A percentile compares a stretch with the other conserved stretches of the same genome.
Evolutionary conservation across 2,888 invertebrate genomes (phyloP).

Genomic region (Camponotus fellah): DNA sequence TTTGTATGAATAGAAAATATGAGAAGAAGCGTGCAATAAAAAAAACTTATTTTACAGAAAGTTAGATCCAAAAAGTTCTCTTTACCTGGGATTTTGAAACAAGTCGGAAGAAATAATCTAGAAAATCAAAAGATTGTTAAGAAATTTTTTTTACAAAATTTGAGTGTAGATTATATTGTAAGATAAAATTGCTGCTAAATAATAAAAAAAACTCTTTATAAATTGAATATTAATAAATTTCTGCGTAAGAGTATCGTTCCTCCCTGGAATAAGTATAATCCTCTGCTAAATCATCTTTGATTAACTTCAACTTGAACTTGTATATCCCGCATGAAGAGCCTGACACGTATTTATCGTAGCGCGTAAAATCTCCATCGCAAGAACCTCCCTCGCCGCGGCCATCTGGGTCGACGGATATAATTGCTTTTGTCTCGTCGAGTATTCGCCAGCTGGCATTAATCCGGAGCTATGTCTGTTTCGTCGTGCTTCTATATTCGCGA

Average conservation of each 20-base stretch:
- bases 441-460: conserved; percentile 39
- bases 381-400: conserved; percentile 23
- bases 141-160: too few relatives aligned
- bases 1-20: too few relatives aligned
- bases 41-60: too few relatives aligned
- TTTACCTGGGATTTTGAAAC: too few relatives aligned
- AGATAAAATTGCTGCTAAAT: background rate
- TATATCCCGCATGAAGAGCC: conserved; percentile 34
- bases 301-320: conserved; percentile 30
- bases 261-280: conserved; percentile 25
- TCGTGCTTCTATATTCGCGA: conserved; percentile 8
- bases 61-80: too few relatives aligned
- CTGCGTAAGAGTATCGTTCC: too few relatives aligned
- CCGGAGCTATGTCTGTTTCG: background rate
- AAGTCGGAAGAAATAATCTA: too few relatives aligned
- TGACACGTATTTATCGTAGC: conserved; percentile 37
- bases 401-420: conserved; percentile 50
- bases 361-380: conserved; percentile 42
- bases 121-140: too few relatives aligned
- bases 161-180: background rate
- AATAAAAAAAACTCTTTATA: background rate
- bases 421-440: conserved; percentile 45
- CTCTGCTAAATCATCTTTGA: conserved; percentile 38
- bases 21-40: too few relatives aligned
- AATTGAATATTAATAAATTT: conserved; percentile 30